Evolutionary conservation across 2,797 vertebrate genomes (phyloP), one percentile per base, ranked within the genome.

Genomic region (Sebastes minor): DNA sequence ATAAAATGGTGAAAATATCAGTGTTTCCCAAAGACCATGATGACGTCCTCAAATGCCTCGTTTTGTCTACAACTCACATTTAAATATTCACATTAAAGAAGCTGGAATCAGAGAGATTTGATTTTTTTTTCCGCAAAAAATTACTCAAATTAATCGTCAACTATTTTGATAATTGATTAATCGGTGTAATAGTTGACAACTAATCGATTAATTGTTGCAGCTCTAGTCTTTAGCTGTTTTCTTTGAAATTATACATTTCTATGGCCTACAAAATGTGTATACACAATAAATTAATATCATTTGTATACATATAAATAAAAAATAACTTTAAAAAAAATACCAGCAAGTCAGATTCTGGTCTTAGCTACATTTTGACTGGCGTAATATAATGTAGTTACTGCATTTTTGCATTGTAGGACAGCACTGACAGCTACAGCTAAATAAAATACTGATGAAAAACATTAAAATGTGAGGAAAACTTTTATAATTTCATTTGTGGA

Each of bases 91-190:
- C 42, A 46, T 46, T 42, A 1, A 18, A 18, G 16, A 46, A 46
- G 16, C 42, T 42, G 6, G 14, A 42, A 42, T 42, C 38, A 42
- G 38, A 42, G 2, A 38, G 1, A 1, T 13, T 13, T 0, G 12
- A 13, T 0, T 5, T 38, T 38, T 5, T 38, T 16, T 1, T 0
- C 0, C 3, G 1, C 6, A 46, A 18, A 46, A 46, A 46, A 46
- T 8, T 1, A 18, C 42, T 18, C 42, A 46, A 46, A 46, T 46
- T 18, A 46, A 18, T 46, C 16, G 3, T 0, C 42, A 46, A 18
- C 42, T 46, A 46, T 46, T 46, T 46, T 46, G 42, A 46, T 8
- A 46, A 46, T 18, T 0, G 7, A 4, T 46, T 46, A 46, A 46
- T 46, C 3, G 16, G 16, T 46, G 0, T 46, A 46, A 46, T 46